phyloP scores from a whole-genome alignment of 1,140 invertebrate genomes.

The Plectrocnemia conspersa region DNA sequence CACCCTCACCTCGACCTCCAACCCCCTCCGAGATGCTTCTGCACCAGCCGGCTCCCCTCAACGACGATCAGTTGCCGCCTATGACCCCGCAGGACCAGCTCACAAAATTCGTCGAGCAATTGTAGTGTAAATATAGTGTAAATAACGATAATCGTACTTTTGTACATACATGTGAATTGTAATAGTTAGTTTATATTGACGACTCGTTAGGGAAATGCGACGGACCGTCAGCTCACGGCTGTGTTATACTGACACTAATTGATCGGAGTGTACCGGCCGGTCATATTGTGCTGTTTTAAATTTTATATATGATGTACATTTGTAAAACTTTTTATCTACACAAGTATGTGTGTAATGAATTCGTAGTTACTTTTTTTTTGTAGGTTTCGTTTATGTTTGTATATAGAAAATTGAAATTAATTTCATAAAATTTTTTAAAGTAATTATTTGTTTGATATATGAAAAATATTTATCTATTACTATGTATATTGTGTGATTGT shows the following conservation, averaged over 20 bases:
- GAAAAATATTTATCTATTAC: slow-evolving; percentile 32
- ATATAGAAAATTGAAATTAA: slow-evolving; percentile 28
- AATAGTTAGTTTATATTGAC: slow-evolving; percentile 21
- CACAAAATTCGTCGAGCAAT: slow-evolving; percentile 88
- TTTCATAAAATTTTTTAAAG: slow-evolving; percentile 16
- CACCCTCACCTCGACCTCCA: slow-evolving; percentile 49
- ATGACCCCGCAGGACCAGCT: slow-evolving; percentile 89
- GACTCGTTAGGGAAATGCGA: slow-evolving; percentile 30
- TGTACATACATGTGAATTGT: slow-evolving; percentile 24
- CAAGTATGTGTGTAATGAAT: slow-evolving; percentile 21
- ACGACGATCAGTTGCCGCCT: slow-evolving; percentile 64
- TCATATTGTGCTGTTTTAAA: slow-evolving; percentile 29
- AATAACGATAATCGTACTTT: slow-evolving; percentile 10
- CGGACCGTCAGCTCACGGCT: slow-evolving; percentile 30
- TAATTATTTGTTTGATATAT: slow-evolving; percentile 32
- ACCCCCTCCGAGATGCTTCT: slow-evolving; percentile 46
- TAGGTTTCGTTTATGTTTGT: slow-evolving; percentile 31
- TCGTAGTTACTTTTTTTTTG: slow-evolving; percentile 28
- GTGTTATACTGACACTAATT: slow-evolving; percentile 30
- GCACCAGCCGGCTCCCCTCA: slow-evolving; percentile 67
- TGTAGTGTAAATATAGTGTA: slow-evolving; percentile 54
- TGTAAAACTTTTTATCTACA: slow-evolving; percentile 22
- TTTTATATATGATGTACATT: slow-evolving; percentile 24
- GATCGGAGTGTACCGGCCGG: slow-evolving; percentile 16
- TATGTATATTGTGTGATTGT: slow-evolving; percentile 32